Conservation (phyloP, 2,113 vertebrate species). For the Alethe castanea region DNA sequence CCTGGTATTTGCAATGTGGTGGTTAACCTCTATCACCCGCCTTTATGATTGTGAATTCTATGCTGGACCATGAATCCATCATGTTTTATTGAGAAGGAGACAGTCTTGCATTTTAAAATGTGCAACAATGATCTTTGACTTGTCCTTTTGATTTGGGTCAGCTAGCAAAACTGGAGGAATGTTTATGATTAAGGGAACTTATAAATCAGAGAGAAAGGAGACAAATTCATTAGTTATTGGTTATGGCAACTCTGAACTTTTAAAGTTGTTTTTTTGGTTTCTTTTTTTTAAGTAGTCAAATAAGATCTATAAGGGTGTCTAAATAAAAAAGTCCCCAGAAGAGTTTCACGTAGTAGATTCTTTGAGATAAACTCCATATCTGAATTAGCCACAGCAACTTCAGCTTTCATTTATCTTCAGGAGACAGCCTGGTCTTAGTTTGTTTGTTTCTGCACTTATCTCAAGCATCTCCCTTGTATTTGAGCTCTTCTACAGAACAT, state of each 20-base stretch:
- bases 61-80: conserved; percentile 53
- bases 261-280: background rate
- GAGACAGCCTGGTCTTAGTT: background rate
- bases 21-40: conserved; percentile 39
- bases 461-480: background rate
- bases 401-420: background rate
- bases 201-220: conserved; percentile 55
- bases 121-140: conserved; percentile 57
- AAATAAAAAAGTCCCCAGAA: background rate
- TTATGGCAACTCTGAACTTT: background rate
- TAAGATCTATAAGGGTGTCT: background rate
- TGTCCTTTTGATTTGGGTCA: conserved; percentile 61
- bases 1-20: conserved; percentile 41
- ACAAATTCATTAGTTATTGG: conserved; percentile 5
- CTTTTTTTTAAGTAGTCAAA: background rate
- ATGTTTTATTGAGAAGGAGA: conserved; percentile 60
- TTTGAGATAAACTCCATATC: background rate
- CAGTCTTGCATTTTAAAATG: conserved; percentile 54
- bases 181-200: conserved; percentile 53
- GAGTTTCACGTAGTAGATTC: background rate
- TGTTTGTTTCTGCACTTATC: conserved; percentile 29
- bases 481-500: background rate
- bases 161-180: conserved; percentile 49
- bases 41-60: conserved; percentile 53
- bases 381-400: background rate